A percentile compares a stretch with the other conserved stretches of the same genome.
Conservation (phyloP, 1,140 invertebrate genomes). For the Bemisia tabaci region DNA sequence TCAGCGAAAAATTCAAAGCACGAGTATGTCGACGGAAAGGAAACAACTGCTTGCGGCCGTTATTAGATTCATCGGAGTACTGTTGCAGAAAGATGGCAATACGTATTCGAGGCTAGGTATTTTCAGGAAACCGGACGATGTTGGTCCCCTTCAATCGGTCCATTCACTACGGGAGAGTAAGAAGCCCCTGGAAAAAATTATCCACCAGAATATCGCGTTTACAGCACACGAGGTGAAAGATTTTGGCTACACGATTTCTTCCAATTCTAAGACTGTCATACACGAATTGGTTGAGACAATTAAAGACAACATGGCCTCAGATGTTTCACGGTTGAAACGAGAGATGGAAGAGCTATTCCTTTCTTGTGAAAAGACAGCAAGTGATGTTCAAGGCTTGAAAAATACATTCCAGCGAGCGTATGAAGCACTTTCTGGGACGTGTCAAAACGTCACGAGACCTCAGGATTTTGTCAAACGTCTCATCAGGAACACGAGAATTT, state of each 20-base stretch:
- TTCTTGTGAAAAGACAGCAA: not conserved
- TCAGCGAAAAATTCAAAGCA: not conserved
- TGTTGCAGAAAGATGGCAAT: conserved; percentile 8
- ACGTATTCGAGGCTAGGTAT: conserved; percentile 8
- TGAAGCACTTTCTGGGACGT: not conserved
- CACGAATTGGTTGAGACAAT: conserved; percentile 3
- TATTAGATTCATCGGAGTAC: conserved; percentile 11
- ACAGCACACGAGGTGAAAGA: conserved; percentile 1
- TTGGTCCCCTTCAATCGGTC: conserved; percentile 7
- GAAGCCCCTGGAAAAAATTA: not conserved
- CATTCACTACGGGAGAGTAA: not conserved
- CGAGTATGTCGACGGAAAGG: not conserved
- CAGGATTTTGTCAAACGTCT: too few relatives aligned
- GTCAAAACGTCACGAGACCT: not conserved
- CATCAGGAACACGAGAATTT: too few relatives aligned
- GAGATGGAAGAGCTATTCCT: not conserved
- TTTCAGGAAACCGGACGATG: conserved; percentile 10
- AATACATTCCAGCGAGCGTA: not conserved
- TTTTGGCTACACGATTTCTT: conserved; percentile 15
- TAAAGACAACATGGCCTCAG: not conserved
- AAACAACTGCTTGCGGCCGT: not conserved
- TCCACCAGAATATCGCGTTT: not conserved
- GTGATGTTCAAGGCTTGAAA: not conserved
- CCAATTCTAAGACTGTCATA: conserved; percentile 11
- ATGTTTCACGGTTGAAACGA: not conserved